phyloP scores from a whole-genome alignment of 2,113 vertebrate genomes.

The Guaruba guarouba region DNA sequence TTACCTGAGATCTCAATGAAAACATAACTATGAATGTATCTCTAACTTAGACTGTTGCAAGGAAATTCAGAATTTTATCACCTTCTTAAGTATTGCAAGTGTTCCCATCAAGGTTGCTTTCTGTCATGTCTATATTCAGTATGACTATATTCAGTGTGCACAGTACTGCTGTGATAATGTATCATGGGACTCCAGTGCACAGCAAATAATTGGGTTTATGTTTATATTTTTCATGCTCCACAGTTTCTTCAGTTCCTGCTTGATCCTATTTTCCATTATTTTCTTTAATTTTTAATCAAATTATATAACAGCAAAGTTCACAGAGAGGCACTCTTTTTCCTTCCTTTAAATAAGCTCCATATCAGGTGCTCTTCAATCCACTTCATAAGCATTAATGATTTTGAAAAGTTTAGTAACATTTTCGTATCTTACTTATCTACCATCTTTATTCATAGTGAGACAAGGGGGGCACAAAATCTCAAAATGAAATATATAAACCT shows the following conservation, averaged over 20 bases:
- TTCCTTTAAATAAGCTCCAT: not conserved
- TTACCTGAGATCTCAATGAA: conserved; percentile 34
- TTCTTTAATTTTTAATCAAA: not conserved
- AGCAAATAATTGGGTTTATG: conserved; percentile 22
- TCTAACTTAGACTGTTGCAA: not conserved
- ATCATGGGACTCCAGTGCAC: not conserved
- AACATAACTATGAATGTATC: conserved; percentile 34
- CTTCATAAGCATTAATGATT: not conserved
- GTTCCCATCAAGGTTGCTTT: conserved; percentile 6
- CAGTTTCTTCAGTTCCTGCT: not conserved
- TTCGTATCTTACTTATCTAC: not conserved
- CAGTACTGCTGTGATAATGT: conserved; percentile 28
- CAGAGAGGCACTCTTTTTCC: not conserved
- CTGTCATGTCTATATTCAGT: not conserved
- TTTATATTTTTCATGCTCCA: not conserved
- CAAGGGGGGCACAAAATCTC: too few relatives aligned
- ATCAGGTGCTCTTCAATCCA: not conserved
- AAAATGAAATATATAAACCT: too few relatives aligned
- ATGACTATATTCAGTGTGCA: not conserved
- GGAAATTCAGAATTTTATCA: conserved; percentile 48
- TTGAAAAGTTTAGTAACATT: not conserved
- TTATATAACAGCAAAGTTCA: not conserved
- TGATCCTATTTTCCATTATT: not conserved
- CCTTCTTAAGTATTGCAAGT: not conserved
- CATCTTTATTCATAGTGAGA: not conserved